Conservation (phyloP, 64 coral and sea anemone species). For the Pocillopora verrucosa region DNA sequence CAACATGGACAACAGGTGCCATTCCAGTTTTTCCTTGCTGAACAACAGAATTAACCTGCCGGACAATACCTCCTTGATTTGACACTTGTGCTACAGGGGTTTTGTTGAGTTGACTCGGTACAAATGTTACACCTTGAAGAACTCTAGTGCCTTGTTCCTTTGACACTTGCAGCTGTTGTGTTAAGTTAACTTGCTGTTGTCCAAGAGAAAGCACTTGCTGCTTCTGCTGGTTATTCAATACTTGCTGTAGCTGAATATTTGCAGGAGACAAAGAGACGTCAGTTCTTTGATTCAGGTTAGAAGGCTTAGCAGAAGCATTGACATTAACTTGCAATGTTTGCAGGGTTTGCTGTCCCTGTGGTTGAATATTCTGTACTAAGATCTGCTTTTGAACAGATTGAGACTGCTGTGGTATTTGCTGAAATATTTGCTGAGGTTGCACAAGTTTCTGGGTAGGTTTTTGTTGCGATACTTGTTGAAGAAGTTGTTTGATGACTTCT, state of each 20-base stretch:
- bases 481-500: conserved; percentile 25
- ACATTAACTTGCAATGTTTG: conserved; percentile 26
- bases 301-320: background rate
- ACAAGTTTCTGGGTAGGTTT: conserved; percentile 58
- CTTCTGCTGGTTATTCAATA: conserved; percentile 62
- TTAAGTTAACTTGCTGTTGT: conserved; percentile 46
- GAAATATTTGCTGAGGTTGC: conserved; percentile 63
- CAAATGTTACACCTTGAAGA: conserved; percentile 25
- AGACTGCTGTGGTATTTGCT: conserved; percentile 70
- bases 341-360: conserved; percentile 15
- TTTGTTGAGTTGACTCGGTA: conserved; percentile 19
- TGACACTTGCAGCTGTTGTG: background rate
- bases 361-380: conserved; percentile 32
- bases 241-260: conserved; percentile 36
- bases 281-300: background rate
- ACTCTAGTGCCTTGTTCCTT: conserved; percentile 4
- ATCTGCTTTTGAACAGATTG: conserved; percentile 53
- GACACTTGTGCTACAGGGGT: background rate
- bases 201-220: conserved; percentile 49
- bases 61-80: conserved; percentile 20
- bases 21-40: background rate
- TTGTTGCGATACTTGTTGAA: conserved; percentile 54
- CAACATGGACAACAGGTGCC: conserved; percentile 1
- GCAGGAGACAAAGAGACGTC: background rate
- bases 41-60: conserved; percentile 9